Evolutionary conservation across 1,140 invertebrate genomes (phyloP).

Genomic region (Drosophila malerkotliana): DNA sequence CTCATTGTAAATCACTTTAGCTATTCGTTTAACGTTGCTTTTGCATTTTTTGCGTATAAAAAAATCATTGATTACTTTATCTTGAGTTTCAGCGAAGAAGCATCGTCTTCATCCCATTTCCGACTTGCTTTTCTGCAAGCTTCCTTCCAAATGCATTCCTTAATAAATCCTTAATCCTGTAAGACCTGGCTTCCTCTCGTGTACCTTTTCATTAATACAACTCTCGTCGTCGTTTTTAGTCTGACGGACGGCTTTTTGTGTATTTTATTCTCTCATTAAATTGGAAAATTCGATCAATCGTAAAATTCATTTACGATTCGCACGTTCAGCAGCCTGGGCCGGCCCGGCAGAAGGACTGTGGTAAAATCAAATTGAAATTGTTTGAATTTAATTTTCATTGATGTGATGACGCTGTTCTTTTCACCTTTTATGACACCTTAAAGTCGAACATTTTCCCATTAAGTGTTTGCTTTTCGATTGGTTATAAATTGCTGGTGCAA

Average conservation of each 20-base stretch:
- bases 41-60: conserved; percentile 11
- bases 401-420: conserved; percentile 7
- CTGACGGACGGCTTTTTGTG: conserved; percentile 11
- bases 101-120: conserved; percentile 10
- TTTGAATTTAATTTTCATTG: conserved; percentile 38
- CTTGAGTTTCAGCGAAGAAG: conserved; percentile 40
- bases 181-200: conserved; percentile 12
- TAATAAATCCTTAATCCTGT: conserved; percentile 61
- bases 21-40: conserved; percentile 28
- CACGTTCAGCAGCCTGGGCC: conserved; percentile 18
- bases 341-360: conserved; percentile 4
- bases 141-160: conserved; percentile 50
- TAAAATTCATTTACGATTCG: conserved; percentile 63
- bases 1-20: conserved; percentile 42
- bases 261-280: conserved; percentile 51
- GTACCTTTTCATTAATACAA: conserved; percentile 42
- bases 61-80: conserved; percentile 63
- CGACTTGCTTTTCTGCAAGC: not conserved
- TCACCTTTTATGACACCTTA: conserved; percentile 4
- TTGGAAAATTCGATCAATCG: conserved; percentile 60
- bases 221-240: not conserved
- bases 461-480: conserved; percentile 1
- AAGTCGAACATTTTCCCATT: conserved; percentile 1
- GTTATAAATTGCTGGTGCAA: not conserved
- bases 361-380: conserved; percentile 47